A percentile compares a stretch with the other conserved stretches of the same genome.
These are phyloP conservation scores for Pipistrellus nathusii DNA, from an alignment of 2,797 vertebrate genomes.

Conservation along the genomic window DNA sequence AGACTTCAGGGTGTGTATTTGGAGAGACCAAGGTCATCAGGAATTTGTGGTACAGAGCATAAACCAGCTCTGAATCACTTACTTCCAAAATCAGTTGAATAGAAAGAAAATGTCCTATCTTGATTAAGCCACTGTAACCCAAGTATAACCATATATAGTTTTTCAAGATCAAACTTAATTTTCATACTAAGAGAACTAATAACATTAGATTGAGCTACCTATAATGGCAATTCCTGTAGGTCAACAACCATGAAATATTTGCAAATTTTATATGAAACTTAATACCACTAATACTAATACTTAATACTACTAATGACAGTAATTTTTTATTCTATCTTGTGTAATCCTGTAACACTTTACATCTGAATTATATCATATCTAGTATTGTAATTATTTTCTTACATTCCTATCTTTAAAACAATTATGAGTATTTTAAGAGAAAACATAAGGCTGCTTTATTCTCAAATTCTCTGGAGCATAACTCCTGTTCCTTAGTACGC, in stretches of 20 bases:
- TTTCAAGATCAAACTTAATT: slow-evolving; percentile 23
- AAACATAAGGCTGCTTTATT: background rate
- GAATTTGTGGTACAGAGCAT: background rate
- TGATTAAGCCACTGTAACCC: background rate
- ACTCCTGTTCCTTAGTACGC: background rate
- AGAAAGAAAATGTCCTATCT: background rate
- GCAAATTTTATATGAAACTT: background rate
- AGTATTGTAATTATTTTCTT: background rate
- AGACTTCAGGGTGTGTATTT: background rate
- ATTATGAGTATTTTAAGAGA: background rate
- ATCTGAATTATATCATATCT: background rate
- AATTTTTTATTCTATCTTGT: background rate
- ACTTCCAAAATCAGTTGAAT: background rate
- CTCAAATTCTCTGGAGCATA: background rate
- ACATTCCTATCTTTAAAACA: background rate
- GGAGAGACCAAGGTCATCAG: background rate
- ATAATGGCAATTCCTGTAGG: background rate
- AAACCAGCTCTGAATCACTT: background rate
- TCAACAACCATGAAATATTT: slow-evolving; percentile 13
- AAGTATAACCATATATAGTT: background rate
- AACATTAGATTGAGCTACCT: background rate
- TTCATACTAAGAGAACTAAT: background rate
- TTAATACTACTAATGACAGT: slow-evolving; percentile 15
- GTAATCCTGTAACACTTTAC: background rate
- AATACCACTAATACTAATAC: background rate